A percentile compares a stretch with the other conserved stretches of the same genome.
Conservation (phyloP, 1,140 invertebrate genomes). For the Lepidurus packardi region DNA sequence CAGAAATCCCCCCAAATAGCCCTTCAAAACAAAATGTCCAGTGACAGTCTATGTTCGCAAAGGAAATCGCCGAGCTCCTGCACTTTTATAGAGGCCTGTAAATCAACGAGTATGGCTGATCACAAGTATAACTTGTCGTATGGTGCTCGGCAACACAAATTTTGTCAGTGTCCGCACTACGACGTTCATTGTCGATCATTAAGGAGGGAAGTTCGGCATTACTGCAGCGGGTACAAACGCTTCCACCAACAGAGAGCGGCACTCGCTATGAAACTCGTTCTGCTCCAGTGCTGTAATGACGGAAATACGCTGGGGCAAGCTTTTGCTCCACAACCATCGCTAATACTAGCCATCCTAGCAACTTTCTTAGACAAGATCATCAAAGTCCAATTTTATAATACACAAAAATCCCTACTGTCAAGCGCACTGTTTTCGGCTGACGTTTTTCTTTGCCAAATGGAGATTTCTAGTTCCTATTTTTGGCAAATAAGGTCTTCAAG, state of each 20-base stretch:
- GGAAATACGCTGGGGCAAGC: background rate
- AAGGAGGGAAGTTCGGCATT: slow-evolving; percentile 6
- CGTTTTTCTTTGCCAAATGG: no score
- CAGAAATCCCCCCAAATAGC: background rate
- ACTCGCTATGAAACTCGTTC: background rate
- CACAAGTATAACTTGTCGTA: background rate
- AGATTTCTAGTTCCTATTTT: no score
- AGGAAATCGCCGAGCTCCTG: background rate
- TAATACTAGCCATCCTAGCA: background rate
- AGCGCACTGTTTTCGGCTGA: no score
- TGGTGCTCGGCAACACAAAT: background rate
- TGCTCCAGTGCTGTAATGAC: background rate
- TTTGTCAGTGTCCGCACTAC: background rate
- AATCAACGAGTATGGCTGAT: background rate
- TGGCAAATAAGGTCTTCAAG: no score
- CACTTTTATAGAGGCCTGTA: background rate
- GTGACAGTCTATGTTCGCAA: background rate
- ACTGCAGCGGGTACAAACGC: background rate
- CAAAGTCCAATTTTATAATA: background rate
- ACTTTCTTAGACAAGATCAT: background rate
- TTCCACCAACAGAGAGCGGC: background rate
- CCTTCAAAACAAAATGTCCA: background rate
- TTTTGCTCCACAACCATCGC: background rate
- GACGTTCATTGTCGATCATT: slow-evolving; percentile 18
- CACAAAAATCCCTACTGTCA: no score